Evolutionary conservation across 2,797 vertebrate species (phyloP), one percentile per base, ranked within the genome.

Genomic region (Poecilia gillii): DNA sequence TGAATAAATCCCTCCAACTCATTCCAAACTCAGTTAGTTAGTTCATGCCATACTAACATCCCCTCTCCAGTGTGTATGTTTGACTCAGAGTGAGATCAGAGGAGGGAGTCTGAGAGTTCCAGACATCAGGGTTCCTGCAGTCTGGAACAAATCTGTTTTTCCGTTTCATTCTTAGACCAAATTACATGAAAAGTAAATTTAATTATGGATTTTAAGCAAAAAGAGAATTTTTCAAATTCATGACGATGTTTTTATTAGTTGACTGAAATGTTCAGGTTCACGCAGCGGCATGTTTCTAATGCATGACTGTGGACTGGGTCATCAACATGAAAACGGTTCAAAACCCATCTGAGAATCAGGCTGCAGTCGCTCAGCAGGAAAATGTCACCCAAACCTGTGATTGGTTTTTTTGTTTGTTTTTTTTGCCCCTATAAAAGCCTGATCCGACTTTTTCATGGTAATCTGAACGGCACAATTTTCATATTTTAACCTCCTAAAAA

Each of bases 41-140:
- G 23, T 41, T 25, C 36, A 39, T 70, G 46, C 68, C 25, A 76
- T 25, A 77, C 84, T 88, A 78, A 79, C 72, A 74, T 70, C 41
- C 57, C 36, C 36, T 23, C 3, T 41, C 36, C 33, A 25, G 23
- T 45, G 51, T 75, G 46, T 71, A 74, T 78, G 46, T 46, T 68
- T 57, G 71, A 36, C 45, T 73, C 79, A 84, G 77, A 84, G 79
- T 81, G 80, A 90, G 74, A 87, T 81, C 4, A 77, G 36, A 41
- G 64, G 70, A 85, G 79, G 23, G 43, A 23, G 49, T 3, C 72
- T 53, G 45, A 31, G 11, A 45, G 68, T 1, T 20, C 3, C 64
- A 39, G 62, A 39, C 36, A 31, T 7, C n/a, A 41, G 64, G 64
- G 64, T 6, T 70, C 66, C 23, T 70, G n/a, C 33, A 36, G 18